These are phyloP conservation scores for Ispidina lecontei DNA, from an alignment of 2,797 vertebrate genomes.

Conservation along the genomic window DNA sequence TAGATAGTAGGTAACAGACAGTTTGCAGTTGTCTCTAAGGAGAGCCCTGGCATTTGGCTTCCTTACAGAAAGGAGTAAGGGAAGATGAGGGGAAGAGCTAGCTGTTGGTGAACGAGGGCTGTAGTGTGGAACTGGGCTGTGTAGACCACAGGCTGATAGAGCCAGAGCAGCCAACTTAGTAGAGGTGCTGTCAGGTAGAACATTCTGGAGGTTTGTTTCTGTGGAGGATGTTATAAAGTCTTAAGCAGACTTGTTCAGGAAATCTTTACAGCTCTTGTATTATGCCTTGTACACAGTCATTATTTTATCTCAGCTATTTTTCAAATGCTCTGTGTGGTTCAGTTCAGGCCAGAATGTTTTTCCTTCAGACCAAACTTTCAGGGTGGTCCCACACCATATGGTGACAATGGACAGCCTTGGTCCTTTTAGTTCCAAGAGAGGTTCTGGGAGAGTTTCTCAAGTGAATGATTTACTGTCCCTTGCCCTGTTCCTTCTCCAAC, in stretches of 20 bases:
- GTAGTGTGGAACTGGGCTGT: neutral
- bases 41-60: neutral
- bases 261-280: neutral
- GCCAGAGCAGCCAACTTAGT: neutral
- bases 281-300: neutral
- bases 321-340: neutral
- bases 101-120: neutral
- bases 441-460: constrained; percentile 2
- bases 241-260: neutral
- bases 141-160: neutral
- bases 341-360: neutral
- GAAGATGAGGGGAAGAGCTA: neutral
- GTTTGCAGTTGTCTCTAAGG: neutral
- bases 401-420: neutral
- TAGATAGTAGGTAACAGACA: neutral
- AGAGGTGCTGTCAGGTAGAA: neutral
- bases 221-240: neutral
- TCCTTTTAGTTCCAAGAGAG: neutral
- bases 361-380: neutral
- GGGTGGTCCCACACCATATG: neutral
- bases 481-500: neutral
- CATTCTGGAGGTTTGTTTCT: neutral
- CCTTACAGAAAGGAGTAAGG: neutral
- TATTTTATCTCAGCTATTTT: neutral
- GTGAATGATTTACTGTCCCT: neutral